Evolutionary conservation across 2,113 vertebrate species (phyloP).

Genomic region (Takifugu flavidus): DNA sequence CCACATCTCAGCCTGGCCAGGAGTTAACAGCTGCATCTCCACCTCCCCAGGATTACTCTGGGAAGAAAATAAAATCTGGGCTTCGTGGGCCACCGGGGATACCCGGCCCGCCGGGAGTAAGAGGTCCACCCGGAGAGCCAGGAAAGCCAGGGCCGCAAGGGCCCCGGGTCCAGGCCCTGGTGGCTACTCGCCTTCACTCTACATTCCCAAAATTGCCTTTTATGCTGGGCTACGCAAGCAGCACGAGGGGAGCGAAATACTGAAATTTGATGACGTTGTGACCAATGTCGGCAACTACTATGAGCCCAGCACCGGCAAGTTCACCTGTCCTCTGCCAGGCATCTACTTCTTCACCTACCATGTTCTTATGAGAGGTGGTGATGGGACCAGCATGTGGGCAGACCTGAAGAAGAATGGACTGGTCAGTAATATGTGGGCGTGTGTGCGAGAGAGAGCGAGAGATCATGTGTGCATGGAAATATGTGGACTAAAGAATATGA

Average conservation of each 20-base stretch:
- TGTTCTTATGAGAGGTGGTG: slow-evolving; percentile 94
- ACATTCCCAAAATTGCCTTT: slow-evolving; percentile 93
- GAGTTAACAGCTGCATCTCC: slow-evolving; percentile 80
- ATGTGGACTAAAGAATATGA: slow-evolving; percentile 11
- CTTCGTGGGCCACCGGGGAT: slow-evolving; percentile 83
- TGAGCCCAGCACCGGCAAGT: slow-evolving; percentile 92
- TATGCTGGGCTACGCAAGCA: slow-evolving; percentile 91
- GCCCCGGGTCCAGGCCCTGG: slow-evolving; percentile 86
- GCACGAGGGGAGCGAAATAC: slow-evolving; percentile 89
- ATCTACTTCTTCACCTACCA: slow-evolving; percentile 98
- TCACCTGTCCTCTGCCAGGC: slow-evolving; percentile 93
- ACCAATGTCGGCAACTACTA: slow-evolving; percentile 98
- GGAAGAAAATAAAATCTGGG: slow-evolving; percentile 83
- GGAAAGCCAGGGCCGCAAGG: slow-evolving; percentile 89
- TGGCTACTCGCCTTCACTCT: slow-evolving; percentile 85
- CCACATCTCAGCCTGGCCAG: slow-evolving; percentile 78
- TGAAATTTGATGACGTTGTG: slow-evolving; percentile 95
- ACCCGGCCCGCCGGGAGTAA: slow-evolving; percentile 80
- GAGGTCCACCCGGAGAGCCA: slow-evolving; percentile 85
- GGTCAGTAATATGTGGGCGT: slow-evolving; percentile 72
- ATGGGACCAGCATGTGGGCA: slow-evolving; percentile 96
- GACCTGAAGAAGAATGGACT: slow-evolving; percentile 93
- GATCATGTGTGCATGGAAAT: not conserved
- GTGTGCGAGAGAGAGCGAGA: not conserved
- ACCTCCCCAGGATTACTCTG: slow-evolving; percentile 80